A percentile compares a stretch with the other conserved stretches of the same genome.
These are phyloP conservation scores for Gallinago stenura DNA, from an alignment of 2,797 vertebrate species.

Conservation along the genomic window DNA sequence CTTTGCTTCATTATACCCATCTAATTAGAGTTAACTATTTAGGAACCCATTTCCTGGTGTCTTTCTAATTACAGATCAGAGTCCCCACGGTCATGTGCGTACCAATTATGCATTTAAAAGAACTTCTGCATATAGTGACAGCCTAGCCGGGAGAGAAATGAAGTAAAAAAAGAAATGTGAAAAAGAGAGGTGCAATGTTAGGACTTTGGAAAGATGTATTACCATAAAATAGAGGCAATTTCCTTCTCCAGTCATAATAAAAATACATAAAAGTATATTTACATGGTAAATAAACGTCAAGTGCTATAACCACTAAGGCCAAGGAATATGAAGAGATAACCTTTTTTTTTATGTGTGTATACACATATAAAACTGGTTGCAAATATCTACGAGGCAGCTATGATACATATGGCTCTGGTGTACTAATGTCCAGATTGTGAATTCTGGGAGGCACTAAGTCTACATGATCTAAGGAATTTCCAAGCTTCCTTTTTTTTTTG, in stretches of 20 bases:
- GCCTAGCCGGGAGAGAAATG: not conserved
- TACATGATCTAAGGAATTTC: not conserved
- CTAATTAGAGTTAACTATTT: not conserved
- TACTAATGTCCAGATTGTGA: not conserved
- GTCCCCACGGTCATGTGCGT: accelerated
- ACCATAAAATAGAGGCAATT: not conserved
- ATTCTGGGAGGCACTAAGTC: not conserved
- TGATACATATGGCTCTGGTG: accelerated
- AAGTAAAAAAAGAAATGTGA: not conserved
- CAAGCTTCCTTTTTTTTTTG: not conserved
- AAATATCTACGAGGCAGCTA: not conserved
- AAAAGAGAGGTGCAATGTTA: not conserved
- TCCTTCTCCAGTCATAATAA: not conserved
- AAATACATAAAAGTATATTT: not conserved
- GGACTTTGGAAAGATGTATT: not conserved
- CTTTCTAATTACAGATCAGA: not conserved
- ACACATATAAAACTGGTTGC: not conserved
- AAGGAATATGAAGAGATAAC: not conserved
- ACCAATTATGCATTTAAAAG: not conserved
- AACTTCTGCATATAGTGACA: not conserved
- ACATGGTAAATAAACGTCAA: not conserved
- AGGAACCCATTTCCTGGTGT: not conserved
- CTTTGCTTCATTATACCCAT: not conserved
- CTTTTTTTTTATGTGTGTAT: not conserved
- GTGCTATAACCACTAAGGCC: not conserved